Conservation (phyloP, 2,113 vertebrate species). For the Melanostigma gelatinosum region DNA sequence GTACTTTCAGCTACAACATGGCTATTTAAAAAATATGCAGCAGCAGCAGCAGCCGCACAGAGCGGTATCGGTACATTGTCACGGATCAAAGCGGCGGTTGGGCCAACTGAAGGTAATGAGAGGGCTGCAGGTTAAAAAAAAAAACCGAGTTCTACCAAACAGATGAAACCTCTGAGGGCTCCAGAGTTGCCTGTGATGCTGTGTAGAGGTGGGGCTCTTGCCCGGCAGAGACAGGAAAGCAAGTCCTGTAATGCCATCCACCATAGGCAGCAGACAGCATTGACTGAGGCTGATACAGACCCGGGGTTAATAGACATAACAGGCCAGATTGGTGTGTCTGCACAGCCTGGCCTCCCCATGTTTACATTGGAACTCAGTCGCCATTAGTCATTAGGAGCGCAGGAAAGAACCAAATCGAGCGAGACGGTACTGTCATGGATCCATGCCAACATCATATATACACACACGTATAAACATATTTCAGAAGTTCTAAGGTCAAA, state of each 20-base stretch:
- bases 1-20: conserved; percentile 43
- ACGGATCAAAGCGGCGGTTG: conserved; percentile 48
- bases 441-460: conserved; percentile 61
- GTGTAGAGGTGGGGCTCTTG: conserved; percentile 24
- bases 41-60: conserved; percentile 8
- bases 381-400: conserved; percentile 74
- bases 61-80: conserved; percentile 37
- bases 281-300: conserved; percentile 81
- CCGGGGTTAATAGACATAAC: conserved; percentile 66
- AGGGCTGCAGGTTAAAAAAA: conserved; percentile 47
- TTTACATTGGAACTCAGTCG: conserved; percentile 84
- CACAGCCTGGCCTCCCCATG: conserved; percentile 56
- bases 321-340: conserved; percentile 77
- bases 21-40: conserved; percentile 36
- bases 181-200: conserved; percentile 40
- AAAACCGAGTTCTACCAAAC: conserved; percentile 48
- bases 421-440: conserved; percentile 62
- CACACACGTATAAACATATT: conserved; percentile 21
- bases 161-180: conserved; percentile 36
- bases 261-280: conserved; percentile 55
- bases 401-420: conserved; percentile 53
- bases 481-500: conserved; percentile 27
- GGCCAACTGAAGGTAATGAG: conserved; percentile 54
- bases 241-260: conserved; percentile 33
- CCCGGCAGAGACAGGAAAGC: conserved; percentile 40